Base-by-base conservation (phyloP, 1,140 invertebrate genomes). In the Brevipalpus yothersi region DNA sequence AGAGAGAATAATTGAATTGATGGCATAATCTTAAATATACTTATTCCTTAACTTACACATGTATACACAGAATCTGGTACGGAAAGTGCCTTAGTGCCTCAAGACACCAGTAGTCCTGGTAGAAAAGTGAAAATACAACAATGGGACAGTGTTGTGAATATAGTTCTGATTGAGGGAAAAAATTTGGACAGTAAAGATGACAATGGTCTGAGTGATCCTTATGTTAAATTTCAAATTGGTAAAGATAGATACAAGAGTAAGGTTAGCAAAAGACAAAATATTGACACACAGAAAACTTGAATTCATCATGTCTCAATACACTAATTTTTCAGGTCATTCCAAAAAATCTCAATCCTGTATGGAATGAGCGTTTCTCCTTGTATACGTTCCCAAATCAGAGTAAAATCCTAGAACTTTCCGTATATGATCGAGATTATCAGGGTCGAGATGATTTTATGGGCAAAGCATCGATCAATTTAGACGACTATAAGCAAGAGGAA, bases 191-290 rank as follows among this genome's bases (percentile, higher is more conserved):
- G 84, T 9, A 87, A 88, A 78, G 85, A 92, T 69, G 79, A 88
- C 63, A 91, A 93, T 68, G 83, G 86, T 56, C 69, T 83, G 42
- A 87, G 83, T 63, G 91, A 97, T 72, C 88, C 89, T 54, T 96
- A 93, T 69, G 88, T 92, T 66, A 96, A 94, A 73, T 96, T 98
- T 75, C 89, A 86, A 70, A 79, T 98, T 68, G 91, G 90, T 62
- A 88, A 84, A 67, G 93, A 98, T 75, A 96, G 96, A 73, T 96
- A 92, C 75, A 95, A 96, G 75, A 94, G 87, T 69, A 92, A 95
- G 74, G 85, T 90, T 60, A 76, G 62, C 17, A 40, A 45, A 21
- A 41, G 13, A 8, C 3, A 45, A 12, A 1, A 15, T 21, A 61
- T 53, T 13, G 39, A 10, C 17, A 58, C 41, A 2, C 10, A 41